These are phyloP conservation scores for Actinernus sp. DNA, from an alignment of 92 coral and sea anemone genomes.

Conservation along the genomic window DNA sequence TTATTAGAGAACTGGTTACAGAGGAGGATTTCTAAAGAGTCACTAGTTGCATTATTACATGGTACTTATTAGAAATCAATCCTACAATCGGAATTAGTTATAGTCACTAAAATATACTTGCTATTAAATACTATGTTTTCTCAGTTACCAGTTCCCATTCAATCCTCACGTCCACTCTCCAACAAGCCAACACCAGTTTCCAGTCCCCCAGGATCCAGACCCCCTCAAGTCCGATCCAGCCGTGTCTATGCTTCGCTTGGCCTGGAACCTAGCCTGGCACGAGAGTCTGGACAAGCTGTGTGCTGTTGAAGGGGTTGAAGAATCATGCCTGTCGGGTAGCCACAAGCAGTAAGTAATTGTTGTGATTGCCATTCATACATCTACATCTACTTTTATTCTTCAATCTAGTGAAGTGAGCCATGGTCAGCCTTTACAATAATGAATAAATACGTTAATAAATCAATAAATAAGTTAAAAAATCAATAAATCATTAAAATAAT, in stretches of 20 bases:
- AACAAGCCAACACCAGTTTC: conserved; percentile 67
- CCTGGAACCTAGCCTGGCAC: conserved; percentile 97
- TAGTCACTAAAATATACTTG: no score
- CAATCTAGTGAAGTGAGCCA: no score
- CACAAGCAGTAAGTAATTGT: neutral
- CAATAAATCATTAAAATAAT: no score
- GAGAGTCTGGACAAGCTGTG: conserved; percentile 75
- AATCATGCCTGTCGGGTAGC: neutral
- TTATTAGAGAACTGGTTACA: no score
- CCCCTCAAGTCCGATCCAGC: conserved; percentile 81
- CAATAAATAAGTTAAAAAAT: no score
- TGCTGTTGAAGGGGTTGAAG: conserved; percentile 67
- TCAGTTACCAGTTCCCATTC: conserved; percentile 90
- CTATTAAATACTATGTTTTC: neutral
- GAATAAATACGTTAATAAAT: no score
- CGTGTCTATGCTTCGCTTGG: conserved; percentile 79
- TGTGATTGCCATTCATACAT: neutral
- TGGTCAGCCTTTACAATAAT: no score
- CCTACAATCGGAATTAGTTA: no score
- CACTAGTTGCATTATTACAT: no score
- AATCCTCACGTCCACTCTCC: conserved; percentile 72
- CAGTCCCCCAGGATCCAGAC: conserved; percentile 64
- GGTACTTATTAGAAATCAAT: no score
- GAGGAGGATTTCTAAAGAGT: no score
- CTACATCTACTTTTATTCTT: no score